Evolutionary conservation across 2,888 invertebrate species (phyloP), one percentile per base, ranked within the genome.

Genomic region (Agelastica alni): DNA sequence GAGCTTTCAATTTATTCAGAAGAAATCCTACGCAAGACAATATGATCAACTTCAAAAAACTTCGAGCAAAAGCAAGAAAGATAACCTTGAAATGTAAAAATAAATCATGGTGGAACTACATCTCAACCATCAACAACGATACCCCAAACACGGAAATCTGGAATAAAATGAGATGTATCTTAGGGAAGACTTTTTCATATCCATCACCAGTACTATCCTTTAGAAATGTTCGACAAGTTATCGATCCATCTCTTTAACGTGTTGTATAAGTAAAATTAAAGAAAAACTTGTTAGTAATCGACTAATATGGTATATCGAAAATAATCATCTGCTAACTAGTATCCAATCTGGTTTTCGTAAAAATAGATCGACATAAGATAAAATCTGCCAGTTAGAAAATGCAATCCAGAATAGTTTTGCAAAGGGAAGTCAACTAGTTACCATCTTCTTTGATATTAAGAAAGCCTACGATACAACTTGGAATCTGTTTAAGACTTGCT

Each of bases 241-340:
- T n/a, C n/a, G n/a, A n/a, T n/a, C n/a, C n/a, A n/a, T n/a, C n/a
- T n/a, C n/a, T n/a, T n/a, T n/a, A n/a, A n/a, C n/a, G n/a, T n/a
- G n/a, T n/a, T n/a, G n/a, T n/a, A n/a, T n/a, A n/a, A n/a, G n/a
- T n/a, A n/a, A n/a, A n/a, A n/a, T n/a, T n/a, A n/a, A n/a, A n/a
- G n/a, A n/a, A n/a, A n/a, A 22, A 7, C 7, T 22, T 4, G 41
- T 53, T 3, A 53, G 34, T 28, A 39, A 53, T 9, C 13, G 47
- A 5, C 13, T 53, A 3, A n/a, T 47, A 2, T 53, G 53, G 36
- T 39, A 16, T 2, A 13, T 47, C 3, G 46, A 53, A 30, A 14
- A 18, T 2, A 44, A 56, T 17, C 7, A 22, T 2, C 22, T 41
- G 1, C 3, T 22, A 22, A 20, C 9, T 2, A 2, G 3, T 6